These are phyloP conservation scores for Paracentrotus lividus DNA, from an alignment of 53 echinoderm and acorn worm genomes.

Conservation along the genomic window DNA sequence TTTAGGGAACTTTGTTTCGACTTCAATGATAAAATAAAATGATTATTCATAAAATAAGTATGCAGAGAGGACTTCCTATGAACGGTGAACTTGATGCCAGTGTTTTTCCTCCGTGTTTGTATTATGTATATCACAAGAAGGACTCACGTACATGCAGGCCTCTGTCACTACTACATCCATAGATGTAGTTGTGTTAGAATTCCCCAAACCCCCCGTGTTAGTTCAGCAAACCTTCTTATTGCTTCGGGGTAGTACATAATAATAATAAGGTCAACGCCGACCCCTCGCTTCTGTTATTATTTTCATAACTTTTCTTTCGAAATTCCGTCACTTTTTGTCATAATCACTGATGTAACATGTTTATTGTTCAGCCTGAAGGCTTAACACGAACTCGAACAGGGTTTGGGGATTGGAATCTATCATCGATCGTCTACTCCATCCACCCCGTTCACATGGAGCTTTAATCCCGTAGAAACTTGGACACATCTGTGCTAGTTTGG, in stretches of 20 bases:
- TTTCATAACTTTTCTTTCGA: conserved; percentile 52
- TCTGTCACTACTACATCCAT: conserved; percentile 18
- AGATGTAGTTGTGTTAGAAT: neutral
- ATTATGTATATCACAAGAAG: too few species aligned
- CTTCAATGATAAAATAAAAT: too few species aligned
- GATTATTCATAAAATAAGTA: too few species aligned
- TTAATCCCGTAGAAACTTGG: conserved; percentile 8
- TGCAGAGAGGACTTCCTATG: too few species aligned
- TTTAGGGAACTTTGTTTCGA: too few species aligned
- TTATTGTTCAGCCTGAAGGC: conserved; percentile 11
- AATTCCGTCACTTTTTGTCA: conserved; percentile 54
- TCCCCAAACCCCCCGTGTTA: neutral
- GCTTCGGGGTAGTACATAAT: conserved; percentile 32
- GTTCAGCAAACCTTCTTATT: neutral
- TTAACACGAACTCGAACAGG: conserved; percentile 2
- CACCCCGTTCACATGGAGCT: neutral
- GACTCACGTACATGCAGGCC: neutral
- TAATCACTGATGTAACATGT: conserved; percentile 25
- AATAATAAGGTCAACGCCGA: conserved; percentile 51
- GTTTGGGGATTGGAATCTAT: neutral
- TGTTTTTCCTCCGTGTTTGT: too few species aligned
- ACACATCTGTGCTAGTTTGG: neutral
- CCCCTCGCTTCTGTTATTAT: conserved; percentile 54
- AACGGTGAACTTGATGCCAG: too few species aligned
- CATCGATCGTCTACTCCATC: neutral